Conservation (phyloP, 2,888 invertebrate genomes). For the Oligia fasciuncula region DNA sequence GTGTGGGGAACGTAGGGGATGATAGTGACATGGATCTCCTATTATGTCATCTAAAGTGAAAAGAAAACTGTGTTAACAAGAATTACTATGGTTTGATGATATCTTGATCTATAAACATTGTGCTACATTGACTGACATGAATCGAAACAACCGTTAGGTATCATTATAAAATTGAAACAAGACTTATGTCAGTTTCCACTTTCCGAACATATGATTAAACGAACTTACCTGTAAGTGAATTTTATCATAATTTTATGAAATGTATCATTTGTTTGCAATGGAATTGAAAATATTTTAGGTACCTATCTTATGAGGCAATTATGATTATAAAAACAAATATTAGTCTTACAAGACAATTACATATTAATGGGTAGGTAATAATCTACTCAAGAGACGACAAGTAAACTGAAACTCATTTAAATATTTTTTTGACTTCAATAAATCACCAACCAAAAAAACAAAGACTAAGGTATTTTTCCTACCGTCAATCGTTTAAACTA, state of each 20-base stretch:
- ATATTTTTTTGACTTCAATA: background rate
- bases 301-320: too few species aligned
- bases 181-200: too few species aligned
- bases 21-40: constrained; percentile 6
- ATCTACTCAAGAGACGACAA: background rate
- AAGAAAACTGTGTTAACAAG: background rate
- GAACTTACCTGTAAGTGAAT: background rate
- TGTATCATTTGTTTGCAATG: too few species aligned
- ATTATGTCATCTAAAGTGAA: background rate
- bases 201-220: too few species aligned
- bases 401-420: background rate
- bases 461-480: background rate
- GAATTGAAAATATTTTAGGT: too few species aligned
- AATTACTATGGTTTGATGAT: background rate
- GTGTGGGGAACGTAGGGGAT: constrained; percentile 6
- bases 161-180: too few species aligned
- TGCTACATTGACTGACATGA: background rate
- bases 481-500: background rate
- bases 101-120: background rate
- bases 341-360: background rate
- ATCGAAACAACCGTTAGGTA: background rate
- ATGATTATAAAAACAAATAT: background rate
- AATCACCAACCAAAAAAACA: background rate
- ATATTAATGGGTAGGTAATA: too few species aligned
- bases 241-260: too few species aligned